Base-by-base conservation (phyloP, 2,797 vertebrate species). In the Onychomys arenicola region DNA sequence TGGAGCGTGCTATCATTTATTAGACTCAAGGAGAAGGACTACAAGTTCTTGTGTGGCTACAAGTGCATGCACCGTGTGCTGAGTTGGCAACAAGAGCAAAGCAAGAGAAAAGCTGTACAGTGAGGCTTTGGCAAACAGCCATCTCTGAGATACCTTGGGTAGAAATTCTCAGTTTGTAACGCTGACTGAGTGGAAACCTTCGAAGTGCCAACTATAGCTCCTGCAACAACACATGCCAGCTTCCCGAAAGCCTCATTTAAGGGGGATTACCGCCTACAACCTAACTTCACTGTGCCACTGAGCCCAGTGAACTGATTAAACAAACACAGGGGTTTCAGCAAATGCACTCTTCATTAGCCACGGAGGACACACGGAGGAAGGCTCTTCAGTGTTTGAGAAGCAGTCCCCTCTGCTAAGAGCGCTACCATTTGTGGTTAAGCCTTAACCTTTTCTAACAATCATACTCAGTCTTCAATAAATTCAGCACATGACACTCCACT, bases 401-500 rank as follows among this genome's bases (percentile, higher is more conserved):
- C 77, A 96, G 37, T 46, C 1, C 6, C 69, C 90, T 92, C 43
- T 73, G 40, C 14, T 76, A 90, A 96, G 29, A 55, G 1, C 91
- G 34, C 67, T 37, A 89, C 52, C 73, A 91, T 88, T 75, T 95
- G 85, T 63, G 84, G 52, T 46, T 81, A 96, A 92, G 78, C 21
- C 63, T 93, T 93, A 91, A 96, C 93, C 63, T 81, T 86, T 43
- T 3, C 75, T n/a, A 49, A 69, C 94, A 96, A 97, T 91, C 92
- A 94, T 10, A 90, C 49, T 91, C 67, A 86, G 91, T 89, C 73
- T 55, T 32, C 61, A 93, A 29, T 87, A 85, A 77, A 91, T n/a
- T 59, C 61, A 9, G 25, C 73, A 11, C 61, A 96, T 76, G 59
- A 94, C 75, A 87, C 55, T 93, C n/a, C 71, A 55, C 0, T 83